A percentile compares a stretch with the other conserved stretches of the same genome.
Conservation (phyloP, 2,113 vertebrate species). For the Lophotis ruficrista region DNA sequence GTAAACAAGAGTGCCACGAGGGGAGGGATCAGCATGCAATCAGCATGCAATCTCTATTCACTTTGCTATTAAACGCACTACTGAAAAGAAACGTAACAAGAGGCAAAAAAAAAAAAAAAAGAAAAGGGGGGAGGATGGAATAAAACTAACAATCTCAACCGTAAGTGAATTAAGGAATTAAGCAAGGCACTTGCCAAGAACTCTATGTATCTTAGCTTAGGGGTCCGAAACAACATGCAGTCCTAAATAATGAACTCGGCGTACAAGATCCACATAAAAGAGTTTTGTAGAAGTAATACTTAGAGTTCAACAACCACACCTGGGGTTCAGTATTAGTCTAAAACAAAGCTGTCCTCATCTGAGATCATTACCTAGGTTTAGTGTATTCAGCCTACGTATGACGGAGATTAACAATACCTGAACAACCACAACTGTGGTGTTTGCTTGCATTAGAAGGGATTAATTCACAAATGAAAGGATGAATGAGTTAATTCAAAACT, state of each 20-base stretch:
- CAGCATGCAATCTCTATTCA: neutral
- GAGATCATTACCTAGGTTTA: neutral
- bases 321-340: neutral
- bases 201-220: neutral
- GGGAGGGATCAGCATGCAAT: neutral
- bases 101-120: neutral
- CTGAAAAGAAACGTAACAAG: neutral
- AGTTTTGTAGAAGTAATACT: neutral
- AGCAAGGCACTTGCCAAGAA: neutral
- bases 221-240: neutral
- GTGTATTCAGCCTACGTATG: neutral
- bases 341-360: neutral
- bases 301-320: neutral
- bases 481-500: constrained; percentile 32
- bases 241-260: neutral
- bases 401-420: neutral
- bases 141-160: neutral
- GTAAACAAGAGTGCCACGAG: neutral
- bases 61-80: neutral
- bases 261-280: constrained; percentile 12
- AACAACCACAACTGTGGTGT: neutral
- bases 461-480: constrained; percentile 46
- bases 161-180: constrained; percentile 9
- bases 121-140: neutral
- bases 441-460: constrained; percentile 23